Evolutionary conservation across 2,888 invertebrate genomes (phyloP).

Genomic region (Julus scanicus): DNA sequence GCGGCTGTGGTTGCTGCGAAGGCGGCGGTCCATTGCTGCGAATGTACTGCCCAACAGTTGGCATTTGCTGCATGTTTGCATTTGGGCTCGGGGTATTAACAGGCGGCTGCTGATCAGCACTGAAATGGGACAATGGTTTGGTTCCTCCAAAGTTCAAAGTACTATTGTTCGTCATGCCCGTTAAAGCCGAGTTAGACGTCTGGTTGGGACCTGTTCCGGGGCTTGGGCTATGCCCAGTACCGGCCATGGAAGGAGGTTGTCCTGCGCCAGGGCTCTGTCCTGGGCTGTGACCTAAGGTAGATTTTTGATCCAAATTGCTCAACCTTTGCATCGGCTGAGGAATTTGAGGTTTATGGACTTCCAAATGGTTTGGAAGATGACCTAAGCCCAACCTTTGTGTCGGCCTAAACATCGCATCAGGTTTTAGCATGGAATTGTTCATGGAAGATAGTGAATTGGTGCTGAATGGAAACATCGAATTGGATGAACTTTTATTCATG

Average conservation of each 20-base stretch:
- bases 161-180: conserved; percentile 41
- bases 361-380: conserved; percentile 55
- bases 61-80: conserved; percentile 46
- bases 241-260: conserved; percentile 12
- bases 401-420: conserved; percentile 52
- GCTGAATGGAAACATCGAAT: conserved; percentile 56
- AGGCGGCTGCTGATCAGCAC: conserved; percentile 58
- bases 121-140: conserved; percentile 65
- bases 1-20: conserved; percentile 76
- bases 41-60: conserved; percentile 47
- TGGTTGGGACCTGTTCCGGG: conserved; percentile 31
- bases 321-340: conserved; percentile 58
- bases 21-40: conserved; percentile 30
- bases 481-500: conserved; percentile 41
- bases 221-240: conserved; percentile 32
- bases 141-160: conserved; percentile 62
- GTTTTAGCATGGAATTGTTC: conserved; percentile 51
- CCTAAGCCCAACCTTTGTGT: conserved; percentile 18
- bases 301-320: conserved; percentile 57
- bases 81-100: conserved; percentile 28
- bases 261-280: conserved; percentile 52
- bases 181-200: not conserved
- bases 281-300: conserved; percentile 49
- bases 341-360: conserved; percentile 56
- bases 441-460: conserved; percentile 47